phyloP scores from a whole-genome alignment of 37 sponge, comb jelly and placozoan species.

The Oopsacas minuta region DNA sequence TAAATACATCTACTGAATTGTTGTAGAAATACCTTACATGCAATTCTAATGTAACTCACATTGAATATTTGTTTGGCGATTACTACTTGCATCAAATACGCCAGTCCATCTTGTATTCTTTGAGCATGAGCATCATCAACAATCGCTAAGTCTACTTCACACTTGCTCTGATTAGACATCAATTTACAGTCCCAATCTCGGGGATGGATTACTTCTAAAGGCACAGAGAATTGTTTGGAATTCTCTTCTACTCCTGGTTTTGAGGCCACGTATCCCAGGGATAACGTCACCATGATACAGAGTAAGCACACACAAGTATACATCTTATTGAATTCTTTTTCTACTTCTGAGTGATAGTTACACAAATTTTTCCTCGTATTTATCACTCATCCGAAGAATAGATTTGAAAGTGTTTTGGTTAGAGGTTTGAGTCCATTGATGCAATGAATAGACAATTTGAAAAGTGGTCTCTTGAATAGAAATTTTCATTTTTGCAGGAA shows the following conservation, averaged over 20 bases:
- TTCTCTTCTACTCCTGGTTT: background rate
- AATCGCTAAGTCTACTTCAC: background rate
- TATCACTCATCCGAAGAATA: no score
- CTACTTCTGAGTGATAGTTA: no score
- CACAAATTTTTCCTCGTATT: no score
- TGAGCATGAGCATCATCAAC: background rate
- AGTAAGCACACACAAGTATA: background rate
- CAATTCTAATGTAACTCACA: no score
- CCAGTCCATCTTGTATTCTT: background rate
- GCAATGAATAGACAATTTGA: no score
- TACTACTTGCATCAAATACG: background rate
- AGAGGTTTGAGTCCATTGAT: no score
- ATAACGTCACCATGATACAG: background rate
- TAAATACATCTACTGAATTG: no score
- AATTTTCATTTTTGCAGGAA: no score
- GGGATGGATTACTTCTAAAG: background rate
- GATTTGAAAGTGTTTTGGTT: no score
- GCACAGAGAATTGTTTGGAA: background rate
- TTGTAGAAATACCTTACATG: no score
- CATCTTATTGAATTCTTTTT: no score
- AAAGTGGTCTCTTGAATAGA: no score
- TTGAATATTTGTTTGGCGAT: background rate
- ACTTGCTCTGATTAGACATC: background rate
- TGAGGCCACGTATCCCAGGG: background rate
- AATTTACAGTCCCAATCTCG: background rate